Base-by-base conservation (phyloP, 1,140 invertebrate genomes). In the Hestina assimilis region DNA sequence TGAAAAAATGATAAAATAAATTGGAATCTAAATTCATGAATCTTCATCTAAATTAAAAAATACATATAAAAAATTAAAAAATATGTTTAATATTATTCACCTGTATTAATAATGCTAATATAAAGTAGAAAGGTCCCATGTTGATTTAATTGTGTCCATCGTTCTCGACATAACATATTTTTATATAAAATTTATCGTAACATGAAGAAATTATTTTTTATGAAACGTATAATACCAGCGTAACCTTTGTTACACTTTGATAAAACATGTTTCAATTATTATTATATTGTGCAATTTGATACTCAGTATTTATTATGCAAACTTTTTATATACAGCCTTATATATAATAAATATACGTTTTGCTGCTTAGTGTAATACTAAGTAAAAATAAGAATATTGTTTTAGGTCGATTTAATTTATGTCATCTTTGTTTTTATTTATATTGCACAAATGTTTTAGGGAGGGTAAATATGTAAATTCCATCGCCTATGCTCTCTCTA, bases 121-220 rank as follows among this genome's bases (percentile, higher is more conserved):
- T 61, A 58, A 79, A 51, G 65, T 74, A 77, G 21, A 72, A 62
- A 23, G 59, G 55, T 45, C 71, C 67, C 82, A 85, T 85, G 69
- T 42, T 77, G 65, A 55, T 59, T 31, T 38, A 45, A 47, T 60
- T 74, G 60, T 79, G 63, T 14, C 55, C 42, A 26, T 45, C 38
- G 9, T 43, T 41, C 33, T 4, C 57, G 29, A 14, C 8, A 31
- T 31, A 43, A 46, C 38, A 35, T 56, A 55, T 59, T 79, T 38
- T 78, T 83, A 78, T 83, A 80, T 72, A 65, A 41, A 61, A 68
- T 47, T 59, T 75, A 78, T 79, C 72, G 42, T 38, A 29, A 12
- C 52, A 55, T 81, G 67, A 14, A 17, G 59, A 19, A 61, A 61
- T 50, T 5, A 12, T 7, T 55, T 40, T 43, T 43, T 11, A 43